Base-by-base conservation (phyloP, 2,888 invertebrate genomes). In the Torymus texanus region DNA sequence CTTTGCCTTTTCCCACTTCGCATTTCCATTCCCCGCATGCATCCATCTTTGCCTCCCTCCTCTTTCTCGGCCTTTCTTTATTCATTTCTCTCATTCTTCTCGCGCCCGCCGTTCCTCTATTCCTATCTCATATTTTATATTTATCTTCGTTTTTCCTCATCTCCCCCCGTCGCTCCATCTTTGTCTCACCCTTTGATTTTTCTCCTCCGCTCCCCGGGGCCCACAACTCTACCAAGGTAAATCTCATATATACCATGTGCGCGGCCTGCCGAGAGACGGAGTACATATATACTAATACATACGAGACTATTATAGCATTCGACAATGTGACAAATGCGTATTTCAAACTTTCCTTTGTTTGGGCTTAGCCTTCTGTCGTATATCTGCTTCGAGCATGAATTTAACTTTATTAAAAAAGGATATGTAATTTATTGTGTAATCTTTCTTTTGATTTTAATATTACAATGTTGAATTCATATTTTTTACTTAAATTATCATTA, bases 301-400 rank as follows among this genome's bases (percentile, higher is more conserved):
- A 59, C 70, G 61, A 51, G 56, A 51, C 56, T 66, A 77, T 78
- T 75, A 75, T 24, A 62, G 50, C 51, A 66, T 75, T 74, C 78
- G 78, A 80, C 71, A 14, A 75, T 59, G 56, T 71, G 78, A 74
- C 74, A 78, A 77, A 80, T 80, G 58, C 63, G 61, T 68, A 79
- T 67, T 75, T 71, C 56, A 70, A 77, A 63, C 24, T 75, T 62
- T 61, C 55, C 53, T 79, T 63, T 67, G 74, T 65, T 66, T 61
- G n/a, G 56, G 51, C n/a, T 75, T 24, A 62, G 41, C 41, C 41
- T 41, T 41, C 41, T 41, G 8, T 41, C 5, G 41, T 41, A 41
- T 41, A 41, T 41, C 41, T 4, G 41, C 41, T 41, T 41, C 0
- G 41, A 41, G 41, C 41, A 41, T 8, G 41, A 8, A 41, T 41